phyloP scores from a whole-genome alignment of 1,140 invertebrate genomes.

The Apis florea region DNA sequence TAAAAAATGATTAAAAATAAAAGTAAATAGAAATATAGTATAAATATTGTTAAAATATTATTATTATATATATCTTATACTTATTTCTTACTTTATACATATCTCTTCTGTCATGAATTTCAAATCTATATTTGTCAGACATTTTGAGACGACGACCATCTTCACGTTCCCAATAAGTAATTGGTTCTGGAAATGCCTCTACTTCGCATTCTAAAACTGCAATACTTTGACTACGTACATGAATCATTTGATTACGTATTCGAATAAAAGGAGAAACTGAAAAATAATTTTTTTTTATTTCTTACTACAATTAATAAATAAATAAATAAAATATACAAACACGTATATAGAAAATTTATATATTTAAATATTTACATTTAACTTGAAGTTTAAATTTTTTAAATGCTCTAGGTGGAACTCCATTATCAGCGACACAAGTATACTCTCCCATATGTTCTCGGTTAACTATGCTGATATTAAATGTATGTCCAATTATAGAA shows the following conservation, averaged over 20 bases:
- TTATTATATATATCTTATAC: no score
- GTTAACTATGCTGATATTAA: slow-evolving; percentile 91
- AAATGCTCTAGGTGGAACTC: slow-evolving; percentile 90
- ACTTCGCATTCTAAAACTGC: slow-evolving; percentile 91
- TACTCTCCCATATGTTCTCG: slow-evolving; percentile 93
- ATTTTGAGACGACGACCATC: slow-evolving; percentile 88
- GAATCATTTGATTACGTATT: slow-evolving; percentile 88
- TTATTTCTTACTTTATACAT: slow-evolving; percentile 79
- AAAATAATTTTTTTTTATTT: slow-evolving; percentile 60
- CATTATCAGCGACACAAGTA: slow-evolving; percentile 93
- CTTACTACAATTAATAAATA: background rate
- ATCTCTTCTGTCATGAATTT: slow-evolving; percentile 81
- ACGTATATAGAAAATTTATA: background rate
- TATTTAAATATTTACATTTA: slow-evolving; percentile 87
- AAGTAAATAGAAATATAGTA: background rate
- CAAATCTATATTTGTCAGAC: slow-evolving; percentile 85
- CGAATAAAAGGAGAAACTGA: slow-evolving; percentile 91
- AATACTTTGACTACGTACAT: slow-evolving; percentile 84
- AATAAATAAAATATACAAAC: background rate
- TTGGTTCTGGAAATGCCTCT: slow-evolving; percentile 93
- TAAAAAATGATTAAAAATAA: slow-evolving; percentile 63
- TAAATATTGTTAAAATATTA: background rate
- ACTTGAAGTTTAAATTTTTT: slow-evolving; percentile 92
- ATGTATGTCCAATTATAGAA: slow-evolving; percentile 85
- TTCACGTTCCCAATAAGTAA: slow-evolving; percentile 89